Conservation (phyloP, 1,140 invertebrate species). For the Drosophila busckii region DNA sequence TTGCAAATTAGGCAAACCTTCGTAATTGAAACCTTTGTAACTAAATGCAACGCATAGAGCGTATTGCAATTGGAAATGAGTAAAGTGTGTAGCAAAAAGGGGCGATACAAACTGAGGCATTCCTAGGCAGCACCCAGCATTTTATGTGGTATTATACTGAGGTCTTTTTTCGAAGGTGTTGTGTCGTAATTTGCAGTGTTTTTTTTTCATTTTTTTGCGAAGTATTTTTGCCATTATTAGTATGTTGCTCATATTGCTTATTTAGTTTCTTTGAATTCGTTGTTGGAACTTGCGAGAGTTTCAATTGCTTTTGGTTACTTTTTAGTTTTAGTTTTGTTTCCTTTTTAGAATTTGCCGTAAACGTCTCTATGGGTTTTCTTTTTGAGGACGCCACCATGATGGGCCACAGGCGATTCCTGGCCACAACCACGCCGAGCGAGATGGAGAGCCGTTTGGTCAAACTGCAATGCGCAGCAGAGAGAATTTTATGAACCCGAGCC, state of each 20-base stretch:
- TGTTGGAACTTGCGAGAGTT: constrained; percentile 62
- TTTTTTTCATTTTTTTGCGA: constrained; percentile 65
- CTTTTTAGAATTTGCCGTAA: constrained; percentile 77
- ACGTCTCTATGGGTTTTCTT: constrained; percentile 76
- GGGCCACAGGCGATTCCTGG: no score
- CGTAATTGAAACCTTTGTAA: no score
- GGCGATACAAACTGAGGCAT: constrained; percentile 68
- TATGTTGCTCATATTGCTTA: constrained; percentile 71
- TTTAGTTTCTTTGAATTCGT: constrained; percentile 58
- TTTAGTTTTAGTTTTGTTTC: constrained; percentile 73
- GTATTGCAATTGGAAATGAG: constrained; percentile 5
- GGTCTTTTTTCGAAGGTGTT: constrained; percentile 76
- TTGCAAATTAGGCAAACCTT: no score
- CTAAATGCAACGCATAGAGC: constrained; percentile 1
- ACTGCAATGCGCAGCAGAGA: no score
- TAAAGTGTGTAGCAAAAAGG: constrained; percentile 35
- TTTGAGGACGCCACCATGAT: constrained; percentile 59
- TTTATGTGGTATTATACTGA: constrained; percentile 62
- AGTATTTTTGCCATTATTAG: constrained; percentile 77
- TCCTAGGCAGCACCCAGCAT: constrained; percentile 66
- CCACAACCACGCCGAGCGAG: no score
- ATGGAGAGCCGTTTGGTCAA: background rate
- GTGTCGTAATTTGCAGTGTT: constrained; percentile 76
- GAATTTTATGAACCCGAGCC: no score
- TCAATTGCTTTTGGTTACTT: constrained; percentile 54